Base-by-base conservation (phyloP, 2,113 vertebrate genomes). In the Myotis davidii region DNA sequence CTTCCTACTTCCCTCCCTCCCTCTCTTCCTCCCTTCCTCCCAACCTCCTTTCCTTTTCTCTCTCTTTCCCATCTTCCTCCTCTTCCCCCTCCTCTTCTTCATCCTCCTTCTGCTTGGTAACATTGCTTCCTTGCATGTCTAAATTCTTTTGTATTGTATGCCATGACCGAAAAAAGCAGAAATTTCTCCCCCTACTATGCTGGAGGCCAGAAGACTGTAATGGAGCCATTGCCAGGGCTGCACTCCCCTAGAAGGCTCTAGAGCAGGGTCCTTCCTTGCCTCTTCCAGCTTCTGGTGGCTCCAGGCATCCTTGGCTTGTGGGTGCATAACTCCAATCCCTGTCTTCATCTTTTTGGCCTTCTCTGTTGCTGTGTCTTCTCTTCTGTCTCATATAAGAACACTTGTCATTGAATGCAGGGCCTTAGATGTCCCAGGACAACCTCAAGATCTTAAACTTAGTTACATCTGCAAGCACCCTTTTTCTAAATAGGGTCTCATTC, bases 11-110 rank as follows among this genome's bases (percentile, higher is more conserved):
- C 52, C 11, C 10, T 9, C 42, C 4, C 20, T 27, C 18, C 20
- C 6, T 27, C 34, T 5, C 10, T 34, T 7, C 21, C 9, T 50
- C 17, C 7, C 17, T 50, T 1, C 16, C 5, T 13, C 39, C 4
- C 39, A 42, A 42, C 39, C 1, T 13, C 27, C 4, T 3, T 11
- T 39, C 42, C 48, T 17, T 11, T 17, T 10, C 14, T 5, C 9
- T 7, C 2, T 7, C 17, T 17, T 0, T 48, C 23, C 10, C 6
- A 3, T 1, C 16, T 29, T 29, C 14, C 32, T 20, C 9, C 37
- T 13, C 11, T 18, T 9, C 42, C 4, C 20, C 39, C 27, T 32
- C 9, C 17, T 2, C 3, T 32, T 0, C 20, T 9, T 27, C 0
- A 56, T 56, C 17, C 6, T 29, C n/a, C 25, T 5, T 48, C 0